phyloP scores from a whole-genome alignment of 2,797 vertebrate genomes.

The Cossypha caffra region DNA sequence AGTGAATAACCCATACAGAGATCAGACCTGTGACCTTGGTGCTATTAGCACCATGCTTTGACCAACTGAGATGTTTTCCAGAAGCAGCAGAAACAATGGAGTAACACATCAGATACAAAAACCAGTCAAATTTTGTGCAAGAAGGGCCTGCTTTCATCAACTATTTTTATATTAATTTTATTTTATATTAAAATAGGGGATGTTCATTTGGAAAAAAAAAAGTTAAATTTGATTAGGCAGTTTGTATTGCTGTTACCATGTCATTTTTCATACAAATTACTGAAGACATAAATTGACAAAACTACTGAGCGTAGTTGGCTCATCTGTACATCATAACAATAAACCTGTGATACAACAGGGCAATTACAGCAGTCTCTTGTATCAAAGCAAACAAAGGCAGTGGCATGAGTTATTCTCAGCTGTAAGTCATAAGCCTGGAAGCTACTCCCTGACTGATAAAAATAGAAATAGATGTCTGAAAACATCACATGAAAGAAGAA shows the following conservation, averaged over 20 bases:
- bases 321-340: neutral
- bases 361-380: neutral
- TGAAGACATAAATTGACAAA: neutral
- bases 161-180: neutral
- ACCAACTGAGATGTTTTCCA: neutral
- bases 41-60: neutral
- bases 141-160: neutral
- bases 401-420: constrained; percentile 35
- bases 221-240: neutral
- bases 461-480: constrained; percentile 44
- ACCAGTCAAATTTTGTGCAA: neutral
- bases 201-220: neutral
- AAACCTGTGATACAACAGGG: neutral
- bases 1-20: neutral
- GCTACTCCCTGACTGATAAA: constrained; percentile 12
- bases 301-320: neutral
- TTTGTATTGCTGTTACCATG: neutral
- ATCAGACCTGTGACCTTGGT: neutral
- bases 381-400: neutral
- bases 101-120: neutral
- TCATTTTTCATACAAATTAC: neutral
- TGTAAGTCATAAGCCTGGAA: constrained; percentile 54
- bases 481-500: constrained; percentile 44
- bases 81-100: neutral
- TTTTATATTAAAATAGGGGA: neutral